Percentiles rank a stretch among this genome's conserved stretches.
These are phyloP conservation scores for Andrena dorsata DNA, from an alignment of 2,888 invertebrate species.

Conservation along the genomic window DNA sequence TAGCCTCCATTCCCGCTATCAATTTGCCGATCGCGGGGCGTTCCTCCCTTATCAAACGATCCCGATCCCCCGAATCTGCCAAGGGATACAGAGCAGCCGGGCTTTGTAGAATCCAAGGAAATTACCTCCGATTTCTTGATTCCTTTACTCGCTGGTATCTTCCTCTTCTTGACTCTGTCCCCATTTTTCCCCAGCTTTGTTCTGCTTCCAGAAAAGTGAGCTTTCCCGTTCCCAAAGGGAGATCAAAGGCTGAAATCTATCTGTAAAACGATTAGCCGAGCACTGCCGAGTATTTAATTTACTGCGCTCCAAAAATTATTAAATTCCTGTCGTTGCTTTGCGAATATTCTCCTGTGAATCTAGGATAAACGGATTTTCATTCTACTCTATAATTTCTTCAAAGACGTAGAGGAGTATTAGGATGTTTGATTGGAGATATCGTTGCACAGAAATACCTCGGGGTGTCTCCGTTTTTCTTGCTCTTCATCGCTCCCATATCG, in stretches of 20 bases:
- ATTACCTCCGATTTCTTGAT: slow-evolving; percentile 22
- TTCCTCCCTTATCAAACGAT: slow-evolving; percentile 35
- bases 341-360: too few species aligned
- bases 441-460: slow-evolving; percentile 3
- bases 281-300: too few species aligned
- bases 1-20: slow-evolving; percentile 41
- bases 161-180: background rate
- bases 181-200: slow-evolving; percentile 16
- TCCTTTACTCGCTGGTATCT: background rate
- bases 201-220: background rate
- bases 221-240: background rate
- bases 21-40: slow-evolving; percentile 26
- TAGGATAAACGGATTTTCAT: too few species aligned
- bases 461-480: background rate
- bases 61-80: slow-evolving; percentile 19
- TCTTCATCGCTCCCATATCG: slow-evolving; percentile 2
- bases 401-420: too few species aligned
- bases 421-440: background rate
- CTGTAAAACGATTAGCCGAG: background rate
- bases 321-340: too few species aligned
- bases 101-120: slow-evolving; percentile 12
- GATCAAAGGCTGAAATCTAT: background rate
- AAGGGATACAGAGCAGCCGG: slow-evolving; percentile 8
- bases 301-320: too few species aligned
- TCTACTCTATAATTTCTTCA: too few species aligned